A percentile compares a stretch with the other conserved stretches of the same genome.
These are phyloP conservation scores for Orthonevra nobilis DNA, from an alignment of 2,888 invertebrate genomes.

Conservation along the genomic window DNA sequence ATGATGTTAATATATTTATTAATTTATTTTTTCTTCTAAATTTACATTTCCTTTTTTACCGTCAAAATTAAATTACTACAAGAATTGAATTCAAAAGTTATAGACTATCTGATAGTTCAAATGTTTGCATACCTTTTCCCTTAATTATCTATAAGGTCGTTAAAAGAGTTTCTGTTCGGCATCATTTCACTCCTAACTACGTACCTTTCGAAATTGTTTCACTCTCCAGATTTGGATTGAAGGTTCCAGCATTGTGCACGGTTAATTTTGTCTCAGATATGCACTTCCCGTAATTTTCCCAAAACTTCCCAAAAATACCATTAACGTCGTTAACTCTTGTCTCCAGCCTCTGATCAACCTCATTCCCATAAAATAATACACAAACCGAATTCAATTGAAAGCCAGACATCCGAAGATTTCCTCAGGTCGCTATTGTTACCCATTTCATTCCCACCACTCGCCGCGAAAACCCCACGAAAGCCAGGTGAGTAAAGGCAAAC, in stretches of 20 bases:
- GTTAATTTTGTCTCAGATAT: not conserved
- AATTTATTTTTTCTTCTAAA: no score
- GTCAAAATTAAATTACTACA: no score
- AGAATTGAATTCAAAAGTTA: no score
- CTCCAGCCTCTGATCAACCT: conserved; percentile 46
- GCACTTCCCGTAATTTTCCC: conserved; percentile 17
- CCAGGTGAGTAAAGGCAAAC: conserved; percentile 32
- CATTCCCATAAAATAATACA: conserved; percentile 41
- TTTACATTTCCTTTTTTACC: no score
- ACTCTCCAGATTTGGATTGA: no score
- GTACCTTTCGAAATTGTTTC: conserved; percentile 2
- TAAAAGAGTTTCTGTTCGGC: no score
- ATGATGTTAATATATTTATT: no score
- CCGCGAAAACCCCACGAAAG: conserved; percentile 60
- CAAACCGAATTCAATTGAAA: conserved; percentile 37
- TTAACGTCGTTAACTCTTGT: conserved; percentile 2
- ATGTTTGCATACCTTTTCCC: no score
- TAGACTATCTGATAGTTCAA: no score
- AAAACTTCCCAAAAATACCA: conserved; percentile 7
- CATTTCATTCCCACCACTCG: conserved; percentile 28
- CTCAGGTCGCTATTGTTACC: conserved; percentile 28
- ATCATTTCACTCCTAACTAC: conserved; percentile 23
- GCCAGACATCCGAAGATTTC: conserved; percentile 44
- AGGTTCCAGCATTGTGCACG: no score
- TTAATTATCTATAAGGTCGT: no score